Base-by-base conservation (phyloP, 2,888 invertebrate genomes). In the Danaus chrysippus region DNA sequence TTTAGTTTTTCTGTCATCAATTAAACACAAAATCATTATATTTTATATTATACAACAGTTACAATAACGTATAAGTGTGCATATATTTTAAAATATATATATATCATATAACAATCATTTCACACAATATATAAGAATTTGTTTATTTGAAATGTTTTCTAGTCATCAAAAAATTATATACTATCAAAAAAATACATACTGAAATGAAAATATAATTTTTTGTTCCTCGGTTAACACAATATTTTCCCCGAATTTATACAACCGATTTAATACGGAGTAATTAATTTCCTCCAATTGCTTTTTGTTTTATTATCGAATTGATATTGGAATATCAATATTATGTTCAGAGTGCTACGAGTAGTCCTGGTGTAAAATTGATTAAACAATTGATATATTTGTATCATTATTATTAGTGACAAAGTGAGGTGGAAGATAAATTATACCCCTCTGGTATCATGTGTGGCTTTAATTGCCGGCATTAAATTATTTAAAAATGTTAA, bases 261-360 rank as follows among this genome's bases (percentile, higher is more conserved):
- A 59, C 59, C 42, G 49, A 59, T 42, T 62, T 66, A 63, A 66
- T 65, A 58, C 59, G 54, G 58, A 60, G 62, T 64, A 62, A 66
- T 66, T 58, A 66, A 66, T 66, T 66, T 64, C 57, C 61, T 62
- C 55, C 58, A 66, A 61, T 58, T 43, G 59, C 57, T 64, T 63
- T 57, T 58, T 55, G 59, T 66, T 62, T 64, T 57, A 64, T 62
- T 64, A 62, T 66, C 59, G 57, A 66, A 62, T 62, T 54, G 61
- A 64, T 66, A 64, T 66, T 62, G 57, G 64, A 62, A 64, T 62
- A 64, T 64, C 53, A 58, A 52, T 57, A 59, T 58, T 59, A 64
- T 58, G 19, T 53, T 55, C 57, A 64, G 57, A 54, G 42, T 59
- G 55, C 58, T 58, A 66, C 62, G 49, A 66, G 61, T 61, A 59